Conservation (phyloP, 2,888 invertebrate genomes). For the Chaitophorus viminalis region DNA sequence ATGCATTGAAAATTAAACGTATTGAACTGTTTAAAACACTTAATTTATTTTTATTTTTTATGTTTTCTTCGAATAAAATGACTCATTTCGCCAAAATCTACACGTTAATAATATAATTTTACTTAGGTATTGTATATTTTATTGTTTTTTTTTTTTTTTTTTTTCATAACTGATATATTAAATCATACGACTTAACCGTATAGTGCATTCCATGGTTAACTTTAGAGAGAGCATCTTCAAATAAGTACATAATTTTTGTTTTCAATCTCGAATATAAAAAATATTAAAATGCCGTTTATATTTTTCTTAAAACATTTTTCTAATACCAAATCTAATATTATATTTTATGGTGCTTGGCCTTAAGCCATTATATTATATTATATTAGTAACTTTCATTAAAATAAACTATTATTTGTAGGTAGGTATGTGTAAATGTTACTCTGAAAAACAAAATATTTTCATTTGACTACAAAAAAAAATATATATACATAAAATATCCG, state of each 20-base stretch:
- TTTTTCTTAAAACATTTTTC: neutral
- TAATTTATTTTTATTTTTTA: slow-evolving; percentile 23
- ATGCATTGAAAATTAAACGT: neutral
- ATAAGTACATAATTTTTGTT: neutral
- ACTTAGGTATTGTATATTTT: neutral
- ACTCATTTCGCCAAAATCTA: slow-evolving; percentile 14
- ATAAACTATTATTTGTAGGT: neutral
- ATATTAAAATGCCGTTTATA: neutral
- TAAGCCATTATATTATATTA: no score
- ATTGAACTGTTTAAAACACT: slow-evolving; percentile 26
- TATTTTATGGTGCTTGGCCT: slow-evolving; percentile 38
- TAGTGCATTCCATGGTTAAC: slow-evolving; percentile 48
- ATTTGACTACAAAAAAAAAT: neutral
- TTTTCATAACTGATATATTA: slow-evolving; percentile 14
- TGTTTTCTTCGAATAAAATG: neutral
- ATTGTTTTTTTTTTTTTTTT: slow-evolving; percentile 30
- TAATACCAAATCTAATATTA: neutral
- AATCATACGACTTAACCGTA: slow-evolving; percentile 28
- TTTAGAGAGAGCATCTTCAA: neutral
- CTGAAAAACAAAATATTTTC: neutral
- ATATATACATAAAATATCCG: neutral
- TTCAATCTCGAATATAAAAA: neutral
- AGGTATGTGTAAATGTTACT: neutral
- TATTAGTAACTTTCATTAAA: slow-evolving; percentile 14
- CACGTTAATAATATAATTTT: slow-evolving; percentile 1